A percentile compares a stretch with the other conserved stretches of the same genome.
Evolutionary conservation across 2,113 vertebrate species (phyloP).

Genomic region (Pithys albifrons): DNA sequence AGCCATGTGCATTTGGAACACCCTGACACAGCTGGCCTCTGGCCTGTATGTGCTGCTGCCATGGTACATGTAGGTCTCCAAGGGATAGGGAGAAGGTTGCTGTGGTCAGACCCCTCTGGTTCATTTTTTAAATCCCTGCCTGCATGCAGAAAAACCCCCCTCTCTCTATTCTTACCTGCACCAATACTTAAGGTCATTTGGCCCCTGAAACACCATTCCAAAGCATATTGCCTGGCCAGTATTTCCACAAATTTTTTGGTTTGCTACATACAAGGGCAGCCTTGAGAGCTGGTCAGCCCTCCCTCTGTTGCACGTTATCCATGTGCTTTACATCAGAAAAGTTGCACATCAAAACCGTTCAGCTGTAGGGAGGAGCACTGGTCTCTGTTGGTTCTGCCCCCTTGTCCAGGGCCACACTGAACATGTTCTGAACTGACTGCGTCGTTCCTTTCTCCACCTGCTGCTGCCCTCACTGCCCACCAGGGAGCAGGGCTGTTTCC

Average conservation of each 20-base stretch:
- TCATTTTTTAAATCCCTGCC: neutral
- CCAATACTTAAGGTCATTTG: neutral
- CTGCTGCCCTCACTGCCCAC: neutral
- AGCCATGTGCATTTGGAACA: neutral
- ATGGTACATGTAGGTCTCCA: neutral
- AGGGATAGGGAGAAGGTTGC: neutral
- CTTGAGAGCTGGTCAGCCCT: neutral
- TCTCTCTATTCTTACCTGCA: neutral
- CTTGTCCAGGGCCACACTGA: accelerated
- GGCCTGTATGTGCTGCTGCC: accelerated
- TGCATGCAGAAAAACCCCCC: neutral
- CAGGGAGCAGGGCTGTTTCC: conserved; percentile 1
- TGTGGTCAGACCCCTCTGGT: neutral
- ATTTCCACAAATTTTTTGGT: accelerated
- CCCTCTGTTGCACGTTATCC: neutral
- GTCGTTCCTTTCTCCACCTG: neutral
- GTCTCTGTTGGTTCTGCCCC: neutral
- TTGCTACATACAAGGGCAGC: neutral
- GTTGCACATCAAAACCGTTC: neutral
- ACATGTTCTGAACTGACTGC: neutral
- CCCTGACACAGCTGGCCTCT: neutral
- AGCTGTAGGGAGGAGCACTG: neutral
- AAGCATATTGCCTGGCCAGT: neutral
- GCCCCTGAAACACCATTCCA: neutral
- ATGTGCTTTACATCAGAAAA: neutral